These are phyloP conservation scores for Drosophila eugracilis DNA, from an alignment of 1,140 invertebrate genomes.

Conservation along the genomic window DNA sequence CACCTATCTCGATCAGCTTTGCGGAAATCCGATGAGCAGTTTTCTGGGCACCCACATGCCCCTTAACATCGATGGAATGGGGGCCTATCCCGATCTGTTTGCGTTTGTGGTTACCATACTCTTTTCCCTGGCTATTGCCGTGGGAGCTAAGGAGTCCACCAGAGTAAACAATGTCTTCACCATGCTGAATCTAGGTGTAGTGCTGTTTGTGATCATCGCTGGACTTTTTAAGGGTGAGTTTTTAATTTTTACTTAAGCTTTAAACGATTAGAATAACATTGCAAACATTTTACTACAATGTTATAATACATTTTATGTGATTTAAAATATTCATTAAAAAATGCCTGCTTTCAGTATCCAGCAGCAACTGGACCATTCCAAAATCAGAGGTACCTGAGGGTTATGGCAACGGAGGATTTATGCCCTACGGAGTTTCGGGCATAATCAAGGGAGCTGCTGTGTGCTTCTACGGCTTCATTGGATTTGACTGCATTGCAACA, in stretches of 20 bases:
- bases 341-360: constrained; percentile 29
- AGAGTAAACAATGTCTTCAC: constrained; percentile 96
- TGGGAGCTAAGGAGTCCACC: constrained; percentile 95
- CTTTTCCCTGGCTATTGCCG: constrained; percentile 89
- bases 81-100: constrained; percentile 93
- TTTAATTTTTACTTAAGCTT: not conserved
- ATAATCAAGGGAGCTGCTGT: constrained; percentile 93
- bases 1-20: constrained; percentile 93
- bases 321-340: no score
- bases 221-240: constrained; percentile 92
- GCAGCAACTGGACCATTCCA: constrained; percentile 89
- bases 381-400: constrained; percentile 86
- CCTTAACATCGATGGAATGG: constrained; percentile 90
- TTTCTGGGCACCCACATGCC: constrained; percentile 89
- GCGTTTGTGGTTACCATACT: constrained; percentile 90
- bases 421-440: constrained; percentile 92
- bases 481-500: constrained; percentile 95
- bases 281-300: no score
- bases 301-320: no score
- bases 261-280: not conserved
- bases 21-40: constrained; percentile 90
- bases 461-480: constrained; percentile 96
- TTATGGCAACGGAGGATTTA: constrained; percentile 91
- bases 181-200: constrained; percentile 92
- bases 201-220: constrained; percentile 92